A percentile compares a stretch with the other conserved stretches of the same genome.
These are phyloP conservation scores for Masnerella sp. DNA, from an alignment of 2,888 invertebrate species.

Conservation along the genomic window DNA sequence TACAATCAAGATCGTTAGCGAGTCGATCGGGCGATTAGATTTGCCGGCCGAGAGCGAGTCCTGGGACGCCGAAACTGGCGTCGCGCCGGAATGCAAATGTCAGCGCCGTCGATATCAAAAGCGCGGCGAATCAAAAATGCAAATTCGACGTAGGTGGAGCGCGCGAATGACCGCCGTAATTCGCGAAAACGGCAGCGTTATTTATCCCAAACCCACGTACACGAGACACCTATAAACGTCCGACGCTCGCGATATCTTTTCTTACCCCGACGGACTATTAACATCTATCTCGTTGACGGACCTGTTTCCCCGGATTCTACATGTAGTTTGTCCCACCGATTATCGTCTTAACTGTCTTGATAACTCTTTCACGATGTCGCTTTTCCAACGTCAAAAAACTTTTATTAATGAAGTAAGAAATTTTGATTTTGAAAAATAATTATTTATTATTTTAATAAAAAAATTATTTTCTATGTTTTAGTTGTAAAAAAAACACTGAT, in stretches of 20 bases:
- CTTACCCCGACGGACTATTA: constrained; percentile 50
- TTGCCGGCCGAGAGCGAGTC: constrained; percentile 8
- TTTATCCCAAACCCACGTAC: constrained; percentile 52
- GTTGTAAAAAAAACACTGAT: too few relatives aligned
- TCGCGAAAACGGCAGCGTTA: constrained; percentile 42
- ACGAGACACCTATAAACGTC: constrained; percentile 54
- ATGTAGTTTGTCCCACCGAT: constrained; percentile 59
- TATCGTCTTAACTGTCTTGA: constrained; percentile 63
- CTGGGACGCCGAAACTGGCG: constrained; percentile 7
- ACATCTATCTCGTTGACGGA: constrained; percentile 54
- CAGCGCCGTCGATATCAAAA: constrained; percentile 10
- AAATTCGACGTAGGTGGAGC: constrained; percentile 49
- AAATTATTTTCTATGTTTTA: too few relatives aligned
- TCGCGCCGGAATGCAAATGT: constrained; percentile 6
- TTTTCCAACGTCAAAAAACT: too few relatives aligned
- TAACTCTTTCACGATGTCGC: constrained; percentile 60
- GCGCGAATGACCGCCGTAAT: constrained; percentile 29
- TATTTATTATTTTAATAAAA: too few relatives aligned
- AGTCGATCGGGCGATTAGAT: constrained; percentile 22
- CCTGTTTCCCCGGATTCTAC: constrained; percentile 59
- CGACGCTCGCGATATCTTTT: constrained; percentile 52
- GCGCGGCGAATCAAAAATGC: constrained; percentile 27
- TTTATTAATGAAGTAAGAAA: too few relatives aligned
- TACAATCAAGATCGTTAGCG: constrained; percentile 3
- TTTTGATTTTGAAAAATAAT: too few relatives aligned